Evolutionary conservation across 2,888 invertebrate species (phyloP), one percentile per base, ranked within the genome.

Genomic region (Agrilus cyanescens): DNA sequence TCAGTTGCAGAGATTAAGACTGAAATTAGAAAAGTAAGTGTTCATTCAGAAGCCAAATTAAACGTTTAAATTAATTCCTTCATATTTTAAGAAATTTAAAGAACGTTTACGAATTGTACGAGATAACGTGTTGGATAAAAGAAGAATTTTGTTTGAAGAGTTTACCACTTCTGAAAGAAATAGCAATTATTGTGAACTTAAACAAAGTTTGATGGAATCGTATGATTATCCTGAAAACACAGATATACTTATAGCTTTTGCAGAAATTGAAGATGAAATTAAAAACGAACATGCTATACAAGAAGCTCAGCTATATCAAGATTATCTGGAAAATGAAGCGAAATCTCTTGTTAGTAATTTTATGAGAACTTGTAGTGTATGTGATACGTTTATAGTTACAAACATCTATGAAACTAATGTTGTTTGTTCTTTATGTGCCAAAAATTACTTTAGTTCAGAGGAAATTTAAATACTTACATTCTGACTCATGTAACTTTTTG

Each of bases 161-260:
- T 1, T 14, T 42, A 12, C 6, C 31, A 14, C 20, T 8, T 16
- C 32, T 53, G 47, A 25, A 40, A 53, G 20, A 46, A n/a, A n/a
- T n/a, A n/a, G 30, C 35, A 53, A 51, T 43, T 32, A 53, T 13
- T 46, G 47, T 29, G 49, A 44, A 46, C 46, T 45, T 35, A 46
- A 55, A 32, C 44, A 48, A 14, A 36, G 40, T 33, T 53, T 51
- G 46, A 42, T 43, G 29, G 53, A 52, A 42, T 48, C 54, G 4
- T 42, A 46, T 18, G 48, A 47, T 20, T 38, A 57, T 18, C 46
- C 58, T 37, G 44, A 51, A 37, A 45, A 50, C 12, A 50, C 56
- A 8, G 57, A 58, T 40, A 50, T 60, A 2, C 46, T 50, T 14
- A 47, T 52, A 12, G 34, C 60, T 5, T 41, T 60, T 14, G 44